Evolutionary conservation across 1,140 invertebrate genomes (phyloP), one percentile per base, ranked within the genome.

Genomic region (Drusus annulatus): DNA sequence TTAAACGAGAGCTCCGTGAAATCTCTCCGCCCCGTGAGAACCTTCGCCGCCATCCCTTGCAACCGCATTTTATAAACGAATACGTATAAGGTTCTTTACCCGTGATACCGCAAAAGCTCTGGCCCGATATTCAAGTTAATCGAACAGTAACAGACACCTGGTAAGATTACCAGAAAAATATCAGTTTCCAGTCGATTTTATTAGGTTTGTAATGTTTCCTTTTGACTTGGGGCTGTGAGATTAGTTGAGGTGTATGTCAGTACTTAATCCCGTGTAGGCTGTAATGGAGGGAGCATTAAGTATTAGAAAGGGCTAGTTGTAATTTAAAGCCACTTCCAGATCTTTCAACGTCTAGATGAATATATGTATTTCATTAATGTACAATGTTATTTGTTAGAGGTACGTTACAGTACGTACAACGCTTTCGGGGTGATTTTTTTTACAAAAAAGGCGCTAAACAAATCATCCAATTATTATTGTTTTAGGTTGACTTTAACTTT

Each of bases 31-130:
- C 2, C 31, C n/a, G 60, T 25, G 60, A 23, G 15, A 10, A 63
- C 5, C 19, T 25, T 16, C 19, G 45, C 28, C 63, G 16, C 10
- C 8, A 17, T 65, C 16, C 13, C 31, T 17, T 17, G 25, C 28
- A 65, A 65, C 63, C 63, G 28, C 63, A 28, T 65, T 65, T 65
- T 65, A 36, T 36, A 65, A 65, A 65, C 63, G 28, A 65, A 65
- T 65, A 36, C 17, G 63, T 65, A 36, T 36, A 36, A 36, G 28
- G 63, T n/a, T 28, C 28, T 65, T 8, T 36, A 15, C 63, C 28
- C 25, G 31, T 31, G 17, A 15, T 31, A 31, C 25, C 25, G 28
- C 63, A 16, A 17, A 65, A 65, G 63, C n/a, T 4, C 63, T 58
- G 16, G 45, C 63, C 25, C 10, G 15, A 65, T 2, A 65, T 5